A percentile compares a stretch with the other conserved stretches of the same genome.
These are phyloP conservation scores for Cassiopea xamachana DNA, from an alignment of 30 jellyfish, hydroid and myxozoan species.

Conservation along the genomic window DNA sequence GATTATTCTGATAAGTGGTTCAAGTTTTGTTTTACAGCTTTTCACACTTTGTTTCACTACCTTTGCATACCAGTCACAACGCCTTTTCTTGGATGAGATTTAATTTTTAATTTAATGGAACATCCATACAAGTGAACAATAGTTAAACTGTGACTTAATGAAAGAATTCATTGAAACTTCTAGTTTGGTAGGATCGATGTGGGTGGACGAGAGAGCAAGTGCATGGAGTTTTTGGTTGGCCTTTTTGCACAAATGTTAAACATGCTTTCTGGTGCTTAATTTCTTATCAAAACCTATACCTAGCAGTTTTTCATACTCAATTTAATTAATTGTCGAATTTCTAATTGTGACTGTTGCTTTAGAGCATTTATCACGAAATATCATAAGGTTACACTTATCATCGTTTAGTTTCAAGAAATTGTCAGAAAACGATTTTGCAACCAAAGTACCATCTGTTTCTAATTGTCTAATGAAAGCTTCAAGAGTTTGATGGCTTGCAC, in stretches of 20 bases:
- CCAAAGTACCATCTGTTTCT: conserved; percentile 35
- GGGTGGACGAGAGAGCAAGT: conserved; percentile 31
- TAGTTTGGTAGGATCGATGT: conserved; percentile 9
- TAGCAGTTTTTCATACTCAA: conserved; percentile 49
- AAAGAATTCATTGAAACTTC: conserved; percentile 1
- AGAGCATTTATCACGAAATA: conserved; percentile 43
- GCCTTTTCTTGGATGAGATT: background rate
- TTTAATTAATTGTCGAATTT: conserved; percentile 28
- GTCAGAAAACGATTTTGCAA: conserved; percentile 54
- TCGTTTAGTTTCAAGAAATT: conserved; percentile 34
- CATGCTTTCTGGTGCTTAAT: conserved; percentile 55
- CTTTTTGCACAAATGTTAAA: conserved; percentile 29
- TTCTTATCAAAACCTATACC: conserved; percentile 50
- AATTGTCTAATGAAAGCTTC: conserved; percentile 21
- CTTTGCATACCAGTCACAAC: background rate
- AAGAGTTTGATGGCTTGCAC: conserved; percentile 42
- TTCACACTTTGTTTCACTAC: background rate
- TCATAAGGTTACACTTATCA: conserved; percentile 52
- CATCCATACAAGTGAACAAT: conserved; percentile 27
- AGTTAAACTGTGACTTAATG: conserved; percentile 38
- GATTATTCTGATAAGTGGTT: background rate
- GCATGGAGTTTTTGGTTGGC: conserved; percentile 58
- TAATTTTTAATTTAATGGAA: background rate
- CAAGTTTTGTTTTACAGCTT: background rate
- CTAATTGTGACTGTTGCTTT: conserved; percentile 38